Evolutionary conservation across 2,113 vertebrate genomes (phyloP), one percentile per base, ranked within the genome.

Genomic region (Falco punctatus): DNA sequence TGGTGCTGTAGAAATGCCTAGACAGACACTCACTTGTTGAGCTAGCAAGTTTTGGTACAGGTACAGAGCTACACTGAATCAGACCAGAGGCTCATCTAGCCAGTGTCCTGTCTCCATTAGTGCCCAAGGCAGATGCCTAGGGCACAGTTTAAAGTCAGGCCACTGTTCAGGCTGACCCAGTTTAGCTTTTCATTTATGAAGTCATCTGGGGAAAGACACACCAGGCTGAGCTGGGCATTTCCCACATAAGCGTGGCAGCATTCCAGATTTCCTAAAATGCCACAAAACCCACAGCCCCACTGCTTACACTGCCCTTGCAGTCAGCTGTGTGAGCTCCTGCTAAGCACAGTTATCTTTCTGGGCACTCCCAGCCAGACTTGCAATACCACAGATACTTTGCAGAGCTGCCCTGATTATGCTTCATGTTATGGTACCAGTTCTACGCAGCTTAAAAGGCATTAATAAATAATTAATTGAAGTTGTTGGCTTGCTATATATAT

Each of bases 381-480:
- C 67, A 19, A 10, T 12, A 77, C 11, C 55, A 70, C 90, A 78
- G 59, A 70, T 2, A 52, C 23, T 67, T 69, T 54, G 38, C 85
- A 87, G 73, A 79, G 62, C 84, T 94, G 86, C 42, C 59, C 62
- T 49, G 67, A 61, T 75, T 74, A 66, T 16, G 54, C 54, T 70
- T 82, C 86, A 15, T 51, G 84, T 77, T 87, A 86, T 3, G 59
- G 84, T 51, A 67, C 73, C 78, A 48, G 64, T 46, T 82, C 75
- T 83, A 66, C 10, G 9, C 61, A 75, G 70, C 92, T 74, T 69
- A 86, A 69, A 95, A 92, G 62, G 38, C 86, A 88, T 82, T 55
- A 95, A 91, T 93, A 95, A 93, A 77, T 95, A 94, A 96, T 64
- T 84, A 92, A 77, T 18, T 21, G 15, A 69, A 77, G 66, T 82